A percentile compares a stretch with the other conserved stretches of the same genome.
Conservation (phyloP, 2,113 vertebrate genomes). For the human region GRCh38 chr20:17383001-17383500, state of each 20-base stretch:
- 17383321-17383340: not conserved
- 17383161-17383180: not conserved
- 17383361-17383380: not conserved
- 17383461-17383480: not conserved
- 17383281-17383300: not conserved
- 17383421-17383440: not conserved
- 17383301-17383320: not conserved
- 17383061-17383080: not conserved
- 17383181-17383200: not conserved
- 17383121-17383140: not conserved
- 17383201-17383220: not conserved
- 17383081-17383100: not conserved
- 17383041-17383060: not conserved
- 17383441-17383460: not conserved
- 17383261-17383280: not conserved
- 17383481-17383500: not conserved
- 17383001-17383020: not conserved
- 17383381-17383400: not conserved
- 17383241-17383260: not conserved
- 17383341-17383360: not conserved
- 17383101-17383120: not conserved
- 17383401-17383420: not conserved
- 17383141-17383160: not conserved
- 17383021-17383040: not conserved
- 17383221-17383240: not conserved